Percentiles rank a stretch among this genome's conserved stretches.
phyloP scores from a whole-genome alignment of 1,140 invertebrate species.

The Chironomus tepperi region DNA sequence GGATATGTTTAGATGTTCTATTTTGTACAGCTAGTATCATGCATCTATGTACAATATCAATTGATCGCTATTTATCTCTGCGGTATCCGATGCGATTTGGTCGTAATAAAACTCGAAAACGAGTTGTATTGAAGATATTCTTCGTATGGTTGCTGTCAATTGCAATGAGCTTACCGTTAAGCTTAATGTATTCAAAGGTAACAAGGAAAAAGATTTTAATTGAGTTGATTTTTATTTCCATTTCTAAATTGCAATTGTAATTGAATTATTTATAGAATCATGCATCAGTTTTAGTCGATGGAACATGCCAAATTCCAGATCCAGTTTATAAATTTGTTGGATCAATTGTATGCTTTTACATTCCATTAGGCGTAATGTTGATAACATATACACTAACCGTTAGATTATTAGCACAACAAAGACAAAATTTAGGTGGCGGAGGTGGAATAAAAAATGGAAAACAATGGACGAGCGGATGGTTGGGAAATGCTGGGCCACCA shows the following conservation, averaged over 20 bases:
- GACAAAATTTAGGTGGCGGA: slow-evolving; percentile 56
- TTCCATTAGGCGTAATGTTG: slow-evolving; percentile 89
- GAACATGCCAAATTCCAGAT: slow-evolving; percentile 76
- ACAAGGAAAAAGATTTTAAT: slow-evolving; percentile 29
- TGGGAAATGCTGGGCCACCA: slow-evolving; percentile 45
- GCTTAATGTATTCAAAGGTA: slow-evolving; percentile 81
- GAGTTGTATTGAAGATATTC: slow-evolving; percentile 82
- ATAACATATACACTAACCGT: slow-evolving; percentile 88
- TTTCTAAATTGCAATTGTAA: neutral
- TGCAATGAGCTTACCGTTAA: slow-evolving; percentile 78
- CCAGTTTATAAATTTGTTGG: slow-evolving; percentile 85
- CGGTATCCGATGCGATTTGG: slow-evolving; percentile 84
- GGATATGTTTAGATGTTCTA: slow-evolving; percentile 86
- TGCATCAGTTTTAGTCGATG: slow-evolving; percentile 66
- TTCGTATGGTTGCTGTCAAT: slow-evolving; percentile 85
- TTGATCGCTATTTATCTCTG: slow-evolving; percentile 80
- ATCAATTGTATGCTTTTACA: slow-evolving; percentile 91
- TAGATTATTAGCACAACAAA: slow-evolving; percentile 64
- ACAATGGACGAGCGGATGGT: slow-evolving; percentile 51
- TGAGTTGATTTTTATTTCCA: neutral
- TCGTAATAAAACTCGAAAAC: slow-evolving; percentile 73
- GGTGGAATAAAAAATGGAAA: slow-evolving; percentile 35
- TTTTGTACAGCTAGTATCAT: slow-evolving; percentile 94
- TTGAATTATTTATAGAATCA: slow-evolving; percentile 51
- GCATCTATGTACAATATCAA: slow-evolving; percentile 91